A percentile compares a stretch with the other conserved stretches of the same genome.
Evolutionary conservation across 2,113 vertebrate species (phyloP).

Genomic region (Potamarius usumacintae): DNA sequence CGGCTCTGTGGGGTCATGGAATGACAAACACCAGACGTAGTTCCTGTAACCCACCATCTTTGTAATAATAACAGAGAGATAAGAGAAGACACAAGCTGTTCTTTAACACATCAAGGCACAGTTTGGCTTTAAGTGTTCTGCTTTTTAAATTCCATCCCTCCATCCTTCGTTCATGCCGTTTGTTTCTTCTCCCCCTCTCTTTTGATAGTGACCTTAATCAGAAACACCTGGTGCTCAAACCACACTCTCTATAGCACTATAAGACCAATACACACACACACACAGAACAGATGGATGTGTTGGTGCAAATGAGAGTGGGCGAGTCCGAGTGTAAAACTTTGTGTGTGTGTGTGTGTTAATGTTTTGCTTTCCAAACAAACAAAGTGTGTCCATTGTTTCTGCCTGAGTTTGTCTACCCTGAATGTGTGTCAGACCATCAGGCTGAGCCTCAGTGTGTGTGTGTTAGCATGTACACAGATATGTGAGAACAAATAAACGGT

Average conservation of each 20-base stretch:
- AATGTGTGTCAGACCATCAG: constrained; percentile 21
- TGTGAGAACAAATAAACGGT: constrained; percentile 78
- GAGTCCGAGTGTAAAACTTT: constrained; percentile 31
- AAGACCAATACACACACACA: constrained; percentile 27
- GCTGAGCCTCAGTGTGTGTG: constrained; percentile 20
- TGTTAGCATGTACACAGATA: constrained; percentile 65
- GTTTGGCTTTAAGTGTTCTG: constrained; percentile 34
- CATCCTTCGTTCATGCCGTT: neutral
- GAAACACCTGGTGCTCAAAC: constrained; percentile 54
- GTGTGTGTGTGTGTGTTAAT: neutral
- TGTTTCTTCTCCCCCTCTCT: constrained; percentile 3
- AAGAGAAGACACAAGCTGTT: constrained; percentile 55
- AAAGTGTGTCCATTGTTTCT: neutral
- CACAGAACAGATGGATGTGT: constrained; percentile 26
- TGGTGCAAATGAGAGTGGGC: constrained; percentile 45
- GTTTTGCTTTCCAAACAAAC: constrained; percentile 1
- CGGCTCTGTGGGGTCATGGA: constrained; percentile 35
- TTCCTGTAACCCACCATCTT: constrained; percentile 48
- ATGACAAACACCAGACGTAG: constrained; percentile 51
- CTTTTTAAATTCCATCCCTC: constrained; percentile 29
- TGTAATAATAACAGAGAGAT: constrained; percentile 60
- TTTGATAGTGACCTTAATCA: constrained; percentile 26
- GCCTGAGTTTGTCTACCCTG: neutral
- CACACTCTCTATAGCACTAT: constrained; percentile 35
- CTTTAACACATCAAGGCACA: constrained; percentile 53